Conservation (phyloP, 2,888 invertebrate genomes). For the Pollenia angustigena region DNA sequence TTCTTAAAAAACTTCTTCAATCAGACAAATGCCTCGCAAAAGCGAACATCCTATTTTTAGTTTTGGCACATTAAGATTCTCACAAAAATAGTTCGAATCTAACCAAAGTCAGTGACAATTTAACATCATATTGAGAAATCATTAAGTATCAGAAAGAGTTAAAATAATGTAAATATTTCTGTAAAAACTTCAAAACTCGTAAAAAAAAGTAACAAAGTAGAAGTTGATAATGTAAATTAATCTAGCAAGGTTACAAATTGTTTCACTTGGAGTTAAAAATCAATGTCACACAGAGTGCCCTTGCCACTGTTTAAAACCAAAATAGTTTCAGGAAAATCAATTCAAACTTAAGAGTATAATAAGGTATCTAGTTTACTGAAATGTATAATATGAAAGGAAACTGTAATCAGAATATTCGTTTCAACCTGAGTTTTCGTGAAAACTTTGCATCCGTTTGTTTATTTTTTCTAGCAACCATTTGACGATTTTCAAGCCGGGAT, state of each 20-base stretch:
- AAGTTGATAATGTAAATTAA: no score
- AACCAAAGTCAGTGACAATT: slow-evolving; percentile 79
- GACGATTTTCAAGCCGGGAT: slow-evolving; percentile 51
- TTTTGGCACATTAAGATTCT: slow-evolving; percentile 63
- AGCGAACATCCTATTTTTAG: slow-evolving; percentile 77
- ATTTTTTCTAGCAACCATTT: slow-evolving; percentile 66
- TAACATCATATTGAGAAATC: slow-evolving; percentile 78
- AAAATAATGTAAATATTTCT: not conserved
- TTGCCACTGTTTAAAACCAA: slow-evolving; percentile 63
- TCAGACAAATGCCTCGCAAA: no score
- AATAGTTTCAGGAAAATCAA: not conserved
- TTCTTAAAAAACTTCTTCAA: no score
- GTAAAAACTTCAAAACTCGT: no score
- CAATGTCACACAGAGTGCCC: slow-evolving; percentile 63
- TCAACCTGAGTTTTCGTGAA: slow-evolving; percentile 25
- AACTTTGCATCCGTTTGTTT: slow-evolving; percentile 66
- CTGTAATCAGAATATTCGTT: slow-evolving; percentile 69
- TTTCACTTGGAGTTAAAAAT: no score
- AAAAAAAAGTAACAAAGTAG: no score
- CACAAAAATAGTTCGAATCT: slow-evolving; percentile 81
- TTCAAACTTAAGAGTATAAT: no score
- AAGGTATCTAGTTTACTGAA: no score
- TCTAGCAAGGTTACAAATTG: no score
- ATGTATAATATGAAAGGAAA: no score
- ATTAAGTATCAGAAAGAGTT: no score